These are phyloP conservation scores for Hemicentrotus pulcherrimus DNA, from an alignment of 35 echinoderm and acorn worm species.

Conservation along the genomic window DNA sequence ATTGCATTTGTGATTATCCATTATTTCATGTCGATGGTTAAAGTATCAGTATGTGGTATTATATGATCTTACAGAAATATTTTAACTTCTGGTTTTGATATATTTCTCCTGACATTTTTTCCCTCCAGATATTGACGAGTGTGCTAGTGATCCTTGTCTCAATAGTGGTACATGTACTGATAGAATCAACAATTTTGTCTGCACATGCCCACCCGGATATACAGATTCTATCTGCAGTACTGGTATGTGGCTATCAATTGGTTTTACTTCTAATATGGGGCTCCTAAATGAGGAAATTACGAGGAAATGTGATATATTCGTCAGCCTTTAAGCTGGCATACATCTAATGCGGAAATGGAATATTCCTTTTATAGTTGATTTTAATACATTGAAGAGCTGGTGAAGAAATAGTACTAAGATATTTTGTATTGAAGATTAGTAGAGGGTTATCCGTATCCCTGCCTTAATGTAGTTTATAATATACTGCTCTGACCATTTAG, in stretches of 20 bases:
- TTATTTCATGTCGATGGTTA: too few species aligned
- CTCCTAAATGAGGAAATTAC: background rate
- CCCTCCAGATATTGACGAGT: constrained; percentile 47
- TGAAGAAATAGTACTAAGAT: too few species aligned
- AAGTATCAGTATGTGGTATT: too few species aligned
- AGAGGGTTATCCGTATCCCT: too few species aligned
- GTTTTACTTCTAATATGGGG: background rate
- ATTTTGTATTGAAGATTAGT: too few species aligned
- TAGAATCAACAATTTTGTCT: background rate
- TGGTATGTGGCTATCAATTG: background rate
- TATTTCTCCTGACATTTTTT: background rate
- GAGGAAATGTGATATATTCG: background rate
- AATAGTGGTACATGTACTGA: constrained; percentile 13
- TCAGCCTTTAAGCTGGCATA: background rate
- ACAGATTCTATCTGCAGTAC: constrained; percentile 4
- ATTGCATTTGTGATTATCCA: too few species aligned
- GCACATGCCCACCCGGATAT: background rate
- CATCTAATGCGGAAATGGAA: too few species aligned
- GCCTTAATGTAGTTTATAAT: too few species aligned
- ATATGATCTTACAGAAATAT: too few species aligned
- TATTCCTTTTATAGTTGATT: too few species aligned
- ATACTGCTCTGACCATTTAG: too few species aligned
- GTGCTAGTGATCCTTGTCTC: constrained; percentile 48
- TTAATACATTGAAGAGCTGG: too few species aligned
- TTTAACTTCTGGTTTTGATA: background rate